phyloP scores from a whole-genome alignment of 2,113 vertebrate genomes.

The Oryctolagus cuniculus region mOryCun1.1 NC_091442.1:16732501-16733000 shows the following conservation, averaged over 20 bases:
- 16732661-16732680: slow-evolving; percentile 97
- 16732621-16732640: slow-evolving; percentile 95
- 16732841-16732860: not conserved
- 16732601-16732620: slow-evolving; percentile 94
- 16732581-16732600: slow-evolving; percentile 88
- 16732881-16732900: not conserved
- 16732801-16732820: not conserved
- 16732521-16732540: not conserved
- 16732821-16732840: not conserved
- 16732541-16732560: not conserved
- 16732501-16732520: not conserved
- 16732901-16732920: not conserved
- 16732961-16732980: not conserved
- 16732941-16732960: not conserved
- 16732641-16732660: slow-evolving; percentile 97
- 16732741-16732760: slow-evolving; percentile 99
- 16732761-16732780: slow-evolving; percentile 99
- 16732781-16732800: slow-evolving; percentile 93
- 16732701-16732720: slow-evolving; percentile 98
- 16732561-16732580: slow-evolving; percentile 73
- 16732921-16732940: not conserved
- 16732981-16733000: not conserved
- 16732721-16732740: slow-evolving; percentile 99
- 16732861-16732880: too few species aligned
- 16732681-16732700: slow-evolving; percentile 96